These are phyloP conservation scores for Serranus cabrilla DNA, from an alignment of 2,797 vertebrate species.

Conservation along the genomic window DNA sequence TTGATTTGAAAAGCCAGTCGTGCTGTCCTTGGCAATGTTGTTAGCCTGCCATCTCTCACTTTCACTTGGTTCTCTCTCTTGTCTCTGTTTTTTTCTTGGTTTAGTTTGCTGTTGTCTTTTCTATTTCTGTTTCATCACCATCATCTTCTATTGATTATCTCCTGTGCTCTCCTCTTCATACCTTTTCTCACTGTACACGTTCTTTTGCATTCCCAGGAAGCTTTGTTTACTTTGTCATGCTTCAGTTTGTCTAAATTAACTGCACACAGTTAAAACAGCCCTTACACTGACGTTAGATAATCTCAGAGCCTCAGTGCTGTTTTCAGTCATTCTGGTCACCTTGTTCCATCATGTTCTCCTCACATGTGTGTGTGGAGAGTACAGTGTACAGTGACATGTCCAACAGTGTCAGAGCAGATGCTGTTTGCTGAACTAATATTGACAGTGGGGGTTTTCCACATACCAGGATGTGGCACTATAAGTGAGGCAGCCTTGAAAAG, in stretches of 20 bases:
- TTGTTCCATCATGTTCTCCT: background rate
- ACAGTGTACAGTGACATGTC: slow-evolving; percentile 38
- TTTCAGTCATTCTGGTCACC: slow-evolving; percentile 16
- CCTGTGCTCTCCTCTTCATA: slow-evolving; percentile 3
- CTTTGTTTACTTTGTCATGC: background rate
- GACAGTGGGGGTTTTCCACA: slow-evolving; percentile 54
- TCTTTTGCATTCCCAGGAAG: background rate
- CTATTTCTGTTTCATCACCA: slow-evolving; percentile 20
- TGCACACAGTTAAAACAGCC: background rate
- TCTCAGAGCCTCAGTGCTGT: slow-evolving; percentile 9
- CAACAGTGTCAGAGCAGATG: slow-evolving; percentile 38
- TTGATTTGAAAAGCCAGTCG: slow-evolving; percentile 49
- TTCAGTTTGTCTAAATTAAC: background rate
- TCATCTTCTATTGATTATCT: background rate
- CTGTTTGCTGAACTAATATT: slow-evolving; percentile 75
- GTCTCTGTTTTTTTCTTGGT: slow-evolving; percentile 14
- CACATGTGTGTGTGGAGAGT: slow-evolving; percentile 22
- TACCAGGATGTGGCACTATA: slow-evolving; percentile 58
- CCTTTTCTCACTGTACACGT: background rate
- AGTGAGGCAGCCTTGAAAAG: slow-evolving; percentile 41
- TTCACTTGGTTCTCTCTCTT: slow-evolving; percentile 19
- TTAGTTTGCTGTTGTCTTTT: slow-evolving; percentile 5
- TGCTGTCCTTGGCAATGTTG: slow-evolving; percentile 35
- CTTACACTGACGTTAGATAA: slow-evolving; percentile 24
- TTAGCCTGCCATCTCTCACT: slow-evolving; percentile 30